Conservation (phyloP, 2,113 vertebrate genomes). For the Engraulis encrasicolus region DNA sequence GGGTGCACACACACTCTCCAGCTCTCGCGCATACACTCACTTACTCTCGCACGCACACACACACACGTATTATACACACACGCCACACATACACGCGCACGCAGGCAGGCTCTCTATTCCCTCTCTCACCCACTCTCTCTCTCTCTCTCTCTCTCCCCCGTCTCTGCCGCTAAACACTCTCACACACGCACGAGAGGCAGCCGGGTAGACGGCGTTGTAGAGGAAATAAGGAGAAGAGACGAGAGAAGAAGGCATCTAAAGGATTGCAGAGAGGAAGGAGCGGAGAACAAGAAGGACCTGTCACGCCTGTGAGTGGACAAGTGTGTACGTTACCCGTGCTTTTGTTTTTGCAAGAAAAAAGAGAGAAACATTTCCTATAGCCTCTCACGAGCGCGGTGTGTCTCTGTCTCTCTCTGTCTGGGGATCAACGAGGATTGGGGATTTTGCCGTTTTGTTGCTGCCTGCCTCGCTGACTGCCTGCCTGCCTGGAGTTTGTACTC, state of each 20-base stretch:
- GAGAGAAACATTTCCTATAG: constrained; percentile 29
- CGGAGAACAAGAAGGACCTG: not conserved
- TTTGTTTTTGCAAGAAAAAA: constrained; percentile 32
- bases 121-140: not conserved
- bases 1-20: constrained; percentile 4
- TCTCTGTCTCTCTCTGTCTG: not conserved
- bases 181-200: constrained; percentile 17
- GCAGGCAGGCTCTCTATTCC: not conserved
- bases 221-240: constrained; percentile 35
- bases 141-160: not conserved
- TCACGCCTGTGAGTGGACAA: not conserved
- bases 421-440: not conserved
- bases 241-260: constrained; percentile 16
- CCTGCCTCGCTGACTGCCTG: no score
- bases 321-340: constrained; percentile 18
- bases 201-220: constrained; percentile 30
- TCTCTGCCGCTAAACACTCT: constrained; percentile 2
- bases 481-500: constrained; percentile 48
- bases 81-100: not conserved
- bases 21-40: not conserved
- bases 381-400: not conserved
- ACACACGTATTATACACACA: not conserved
- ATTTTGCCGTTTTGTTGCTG: constrained; percentile 5
- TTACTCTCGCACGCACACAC: not conserved
- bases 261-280: not conserved